Base-by-base conservation (phyloP, 2,888 invertebrate species). In the Teinopalpus imperialis region DNA sequence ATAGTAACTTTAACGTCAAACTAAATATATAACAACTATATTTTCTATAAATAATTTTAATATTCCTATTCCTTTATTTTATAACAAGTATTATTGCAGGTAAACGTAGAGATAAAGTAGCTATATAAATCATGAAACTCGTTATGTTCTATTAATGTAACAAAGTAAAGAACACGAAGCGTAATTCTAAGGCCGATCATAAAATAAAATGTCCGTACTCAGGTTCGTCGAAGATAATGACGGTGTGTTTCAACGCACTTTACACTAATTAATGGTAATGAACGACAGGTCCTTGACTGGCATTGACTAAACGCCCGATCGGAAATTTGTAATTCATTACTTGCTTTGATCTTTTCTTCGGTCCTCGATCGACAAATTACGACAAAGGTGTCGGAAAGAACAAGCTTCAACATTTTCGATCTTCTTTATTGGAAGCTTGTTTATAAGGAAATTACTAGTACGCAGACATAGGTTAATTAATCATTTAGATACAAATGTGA, bases 221-320 rank as follows among this genome's bases (percentile, higher is more conserved):
- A 4, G 12, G 27, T 8, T 10, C 21, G 10, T 10, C 29, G 3
- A 35, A 14, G 18, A 32, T 12, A 26, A 31, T 12, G 26, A 8
- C 30, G 26, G 26, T 37, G 24, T 37, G 45, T 39, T 35, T 35
- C 43, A 13, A 23, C 12, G 16, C 45, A 18, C 39, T 34, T 27
- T 29, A 26, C 18, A n/a, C 32, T 63, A 61, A 68, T 68, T 66
- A 69, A 73, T 69, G 66, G 63, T 66, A 69, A 69, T 66, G 63
- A 64, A 59, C 52, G 51, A 52, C 56, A 53, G 53, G 27, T 31
- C 53, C 49, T 56, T 66, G 67, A 65, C 67, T 62, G 66, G 58
- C 64, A 65, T 64, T 66, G 63, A 69, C 68, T 68, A 63, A 67
- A 63, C 56, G 58, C 56, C 59, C 60, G 66, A 71, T 69, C 61